A percentile compares a stretch with the other conserved stretches of the same genome.
phyloP scores from a whole-genome alignment of 2,888 invertebrate species.

The Trissoscelio sp. region DNA sequence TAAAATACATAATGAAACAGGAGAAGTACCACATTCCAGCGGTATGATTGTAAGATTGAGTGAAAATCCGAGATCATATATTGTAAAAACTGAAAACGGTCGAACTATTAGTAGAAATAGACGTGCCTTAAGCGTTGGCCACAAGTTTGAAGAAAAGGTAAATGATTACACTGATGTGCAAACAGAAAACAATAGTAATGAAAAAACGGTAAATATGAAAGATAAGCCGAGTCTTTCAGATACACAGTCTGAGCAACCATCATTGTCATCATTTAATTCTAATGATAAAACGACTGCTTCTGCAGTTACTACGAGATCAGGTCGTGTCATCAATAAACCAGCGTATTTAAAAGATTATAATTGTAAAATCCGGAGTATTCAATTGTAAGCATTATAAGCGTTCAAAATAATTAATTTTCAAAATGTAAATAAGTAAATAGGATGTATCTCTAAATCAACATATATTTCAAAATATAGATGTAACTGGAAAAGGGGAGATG shows the following conservation, averaged over 20 bases:
- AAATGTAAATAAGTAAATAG: too few species aligned
- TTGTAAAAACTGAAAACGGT: constrained; percentile 23
- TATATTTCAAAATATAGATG: not conserved
- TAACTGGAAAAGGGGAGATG: too few species aligned
- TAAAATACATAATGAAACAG: constrained; percentile 25
- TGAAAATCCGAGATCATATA: constrained; percentile 18
- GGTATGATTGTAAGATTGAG: constrained; percentile 18
- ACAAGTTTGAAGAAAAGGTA: too few species aligned
- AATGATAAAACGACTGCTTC: too few species aligned
- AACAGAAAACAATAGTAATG: not conserved
- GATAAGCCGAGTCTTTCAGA: too few species aligned
- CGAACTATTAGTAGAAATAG: constrained; percentile 14
- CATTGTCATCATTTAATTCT: too few species aligned
- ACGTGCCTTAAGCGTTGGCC: too few species aligned
- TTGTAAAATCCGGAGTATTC: not conserved
- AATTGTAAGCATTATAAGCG: too few species aligned
- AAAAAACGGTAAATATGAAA: not conserved
- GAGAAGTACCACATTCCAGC: constrained; percentile 18
- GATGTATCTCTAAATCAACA: too few species aligned
- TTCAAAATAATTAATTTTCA: too few species aligned
- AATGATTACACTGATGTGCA: not conserved
- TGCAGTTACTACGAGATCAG: not conserved
- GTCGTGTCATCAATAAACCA: constrained; percentile 7
- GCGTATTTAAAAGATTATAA: constrained; percentile 25
- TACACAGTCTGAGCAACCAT: too few species aligned